phyloP scores from a whole-genome alignment of 2,888 invertebrate genomes.

The Girardia tigrina region DNA sequence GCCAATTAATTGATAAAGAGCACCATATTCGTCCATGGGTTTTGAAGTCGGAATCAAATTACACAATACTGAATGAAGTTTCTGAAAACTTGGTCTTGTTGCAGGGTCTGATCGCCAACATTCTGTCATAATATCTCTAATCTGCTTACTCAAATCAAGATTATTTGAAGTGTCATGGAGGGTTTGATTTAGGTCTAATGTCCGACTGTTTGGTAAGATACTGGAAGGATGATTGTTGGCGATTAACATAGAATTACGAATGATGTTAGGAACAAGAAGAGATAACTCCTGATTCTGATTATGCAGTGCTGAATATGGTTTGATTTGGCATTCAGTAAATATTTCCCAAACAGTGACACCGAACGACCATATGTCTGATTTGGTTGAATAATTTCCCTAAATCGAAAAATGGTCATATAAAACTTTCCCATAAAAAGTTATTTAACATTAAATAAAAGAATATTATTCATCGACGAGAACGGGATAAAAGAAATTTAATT shows the following conservation, averaged over 20 bases:
- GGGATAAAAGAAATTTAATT: no score
- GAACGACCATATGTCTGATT: not conserved
- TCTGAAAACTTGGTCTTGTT: constrained; percentile 9
- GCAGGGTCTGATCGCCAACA: constrained; percentile 7
- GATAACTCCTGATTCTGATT: constrained; percentile 4
- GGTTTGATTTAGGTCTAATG: not conserved
- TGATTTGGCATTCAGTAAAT: constrained; percentile 15
- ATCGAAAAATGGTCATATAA: no score
- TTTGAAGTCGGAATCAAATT: constrained; percentile 18
- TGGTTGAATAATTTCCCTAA: constrained; percentile 19
- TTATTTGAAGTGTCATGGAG: not conserved
- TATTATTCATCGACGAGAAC: no score
- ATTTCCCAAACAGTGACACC: constrained; percentile 7
- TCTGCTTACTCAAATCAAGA: not conserved
- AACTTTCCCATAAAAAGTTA: no score
- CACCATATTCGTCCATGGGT: constrained; percentile 19
- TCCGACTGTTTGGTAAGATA: not conserved
- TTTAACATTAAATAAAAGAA: no score
- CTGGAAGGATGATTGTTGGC: constrained; percentile 13
- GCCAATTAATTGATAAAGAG: not conserved
- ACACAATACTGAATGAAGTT: constrained; percentile 10
- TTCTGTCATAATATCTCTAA: constrained; percentile 14
- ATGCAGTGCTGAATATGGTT: not conserved
- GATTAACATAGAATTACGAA: not conserved
- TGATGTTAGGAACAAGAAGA: not conserved